Evolutionary conservation across 92 coral and sea anemone species (phyloP), one percentile per base, ranked within the genome.

Genomic region (Phymanthus crucifer): DNA sequence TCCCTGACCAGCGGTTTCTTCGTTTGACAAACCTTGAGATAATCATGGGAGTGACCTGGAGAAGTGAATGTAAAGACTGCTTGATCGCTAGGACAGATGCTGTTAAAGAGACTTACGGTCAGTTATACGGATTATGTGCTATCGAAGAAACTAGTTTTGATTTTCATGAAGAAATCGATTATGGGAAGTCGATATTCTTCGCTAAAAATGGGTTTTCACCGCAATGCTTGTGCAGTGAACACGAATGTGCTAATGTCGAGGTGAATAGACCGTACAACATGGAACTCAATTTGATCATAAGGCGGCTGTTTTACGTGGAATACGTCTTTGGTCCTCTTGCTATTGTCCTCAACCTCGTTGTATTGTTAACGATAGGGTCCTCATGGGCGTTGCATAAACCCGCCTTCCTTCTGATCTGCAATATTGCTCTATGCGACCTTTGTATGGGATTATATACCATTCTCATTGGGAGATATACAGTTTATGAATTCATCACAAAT

Each of bases 401-500:
- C 0, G 76, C 92, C 17, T 89, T 89, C 26, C 38, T 89, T 71
- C 46, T 85, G 45, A 72, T 89, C 32, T 84, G 87, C n/a, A 89
- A 85, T 68, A 73, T 89, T 24, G 83, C 86, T 1, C 48, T 89
- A 73, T 89, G 92, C 58, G 92, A 89, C 78, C 40, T 81, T 33
- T 36, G 81, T 16, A 84, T 89, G 84, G 89, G 92, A 0, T 70
- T 89, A n/a, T 89, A 85, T 78, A 72, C 92, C 3, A 45, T 89
- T 13, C 77, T 89, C 21, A 85, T 85, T 43, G 92, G 79, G 61
- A 77, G 89, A 66, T 89, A 67, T 40, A 89, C 89, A 21, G 89
- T 81, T 27, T 85, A 89, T 26, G 92, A 89, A 70, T 81, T 89
- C 40, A 85, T 89, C 40, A 83, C 85, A 10, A 81, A 89, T 33